Conservation (phyloP, 2,113 vertebrate species). For the Gambusia holbrooki region DNA sequence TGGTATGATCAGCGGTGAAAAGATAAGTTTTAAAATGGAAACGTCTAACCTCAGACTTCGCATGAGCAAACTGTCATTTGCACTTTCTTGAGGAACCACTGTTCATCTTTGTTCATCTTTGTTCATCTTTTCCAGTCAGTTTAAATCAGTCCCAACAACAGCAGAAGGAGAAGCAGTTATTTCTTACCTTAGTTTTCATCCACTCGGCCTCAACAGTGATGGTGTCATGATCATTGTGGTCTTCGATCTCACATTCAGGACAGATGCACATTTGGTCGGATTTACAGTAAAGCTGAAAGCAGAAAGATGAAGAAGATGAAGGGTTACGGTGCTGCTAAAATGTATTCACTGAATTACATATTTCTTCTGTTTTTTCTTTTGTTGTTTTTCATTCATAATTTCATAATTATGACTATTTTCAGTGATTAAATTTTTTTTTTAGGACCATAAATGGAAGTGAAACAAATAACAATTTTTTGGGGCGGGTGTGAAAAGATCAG, state of each 20-base stretch:
- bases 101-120: neutral
- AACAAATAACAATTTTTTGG: no score
- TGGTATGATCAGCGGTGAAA: neutral
- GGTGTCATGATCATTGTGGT: slow-evolving; percentile 67
- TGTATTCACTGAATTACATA: no score
- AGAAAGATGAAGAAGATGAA: neutral
- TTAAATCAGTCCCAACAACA: neutral
- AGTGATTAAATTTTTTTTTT: no score
- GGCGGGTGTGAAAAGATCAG: no score
- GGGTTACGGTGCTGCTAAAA: neutral
- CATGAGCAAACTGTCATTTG: neutral
- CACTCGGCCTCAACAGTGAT: slow-evolving; percentile 64
- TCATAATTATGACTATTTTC: no score
- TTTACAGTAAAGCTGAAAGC: slow-evolving; percentile 69
- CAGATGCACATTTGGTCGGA: slow-evolving; percentile 72
- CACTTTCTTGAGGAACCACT: neutral
- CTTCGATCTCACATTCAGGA: slow-evolving; percentile 55
- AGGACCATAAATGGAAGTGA: no score
- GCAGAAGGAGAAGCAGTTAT: neutral
- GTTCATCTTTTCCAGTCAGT: neutral
- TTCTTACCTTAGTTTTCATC: slow-evolving; percentile 65
- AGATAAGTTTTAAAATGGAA: neutral
- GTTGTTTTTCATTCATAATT: no score
- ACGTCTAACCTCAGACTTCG: no score
- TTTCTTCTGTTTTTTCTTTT: no score